These are phyloP conservation scores for Calephelis nemesis DNA, from an alignment of 1,140 invertebrate species.

Conservation along the genomic window DNA sequence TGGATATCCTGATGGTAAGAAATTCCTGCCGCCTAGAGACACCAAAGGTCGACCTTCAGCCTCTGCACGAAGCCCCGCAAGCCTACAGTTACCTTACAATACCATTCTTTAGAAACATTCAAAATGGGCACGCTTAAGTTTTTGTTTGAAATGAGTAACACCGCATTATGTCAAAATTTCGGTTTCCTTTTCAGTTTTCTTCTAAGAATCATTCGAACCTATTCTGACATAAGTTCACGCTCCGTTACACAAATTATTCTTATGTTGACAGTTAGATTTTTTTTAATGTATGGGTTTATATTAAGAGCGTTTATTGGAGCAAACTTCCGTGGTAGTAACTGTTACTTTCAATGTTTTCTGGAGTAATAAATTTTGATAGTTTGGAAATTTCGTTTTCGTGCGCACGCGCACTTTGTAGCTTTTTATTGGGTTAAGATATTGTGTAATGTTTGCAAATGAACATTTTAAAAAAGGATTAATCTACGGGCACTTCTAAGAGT, in stretches of 20 bases:
- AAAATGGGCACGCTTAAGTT: slow-evolving; percentile 8
- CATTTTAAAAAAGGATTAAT: too few species aligned
- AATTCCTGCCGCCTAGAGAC: too few species aligned
- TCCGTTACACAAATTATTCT: slow-evolving; percentile 10
- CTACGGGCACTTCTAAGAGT: too few species aligned
- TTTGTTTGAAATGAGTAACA: slow-evolving; percentile 8
- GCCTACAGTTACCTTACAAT: slow-evolving; percentile 8
- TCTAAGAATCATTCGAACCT: not conserved
- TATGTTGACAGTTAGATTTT: slow-evolving; percentile 14
- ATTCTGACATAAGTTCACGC: slow-evolving; percentile 5
- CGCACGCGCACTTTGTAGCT: not conserved
- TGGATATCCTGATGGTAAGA: too few species aligned
- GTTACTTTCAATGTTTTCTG: slow-evolving; percentile 17
- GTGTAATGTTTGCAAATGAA: too few species aligned
- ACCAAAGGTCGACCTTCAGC: too few species aligned
- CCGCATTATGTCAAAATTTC: slow-evolving; percentile 18
- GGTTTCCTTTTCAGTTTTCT: slow-evolving; percentile 13
- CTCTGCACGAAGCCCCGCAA: not conserved
- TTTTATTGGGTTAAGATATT: too few species aligned
- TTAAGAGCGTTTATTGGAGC: slow-evolving; percentile 8
- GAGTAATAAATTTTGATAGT: slow-evolving; percentile 1
- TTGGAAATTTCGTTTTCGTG: slow-evolving; percentile 6
- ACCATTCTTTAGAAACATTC: slow-evolving; percentile 4
- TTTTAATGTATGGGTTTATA: slow-evolving; percentile 13
- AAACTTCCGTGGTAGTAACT: slow-evolving; percentile 17